A percentile compares a stretch with the other conserved stretches of the same genome.
These are phyloP conservation scores for Struthio camelus DNA, from an alignment of 2,113 vertebrate genomes.

Conservation along the genomic window DNA sequence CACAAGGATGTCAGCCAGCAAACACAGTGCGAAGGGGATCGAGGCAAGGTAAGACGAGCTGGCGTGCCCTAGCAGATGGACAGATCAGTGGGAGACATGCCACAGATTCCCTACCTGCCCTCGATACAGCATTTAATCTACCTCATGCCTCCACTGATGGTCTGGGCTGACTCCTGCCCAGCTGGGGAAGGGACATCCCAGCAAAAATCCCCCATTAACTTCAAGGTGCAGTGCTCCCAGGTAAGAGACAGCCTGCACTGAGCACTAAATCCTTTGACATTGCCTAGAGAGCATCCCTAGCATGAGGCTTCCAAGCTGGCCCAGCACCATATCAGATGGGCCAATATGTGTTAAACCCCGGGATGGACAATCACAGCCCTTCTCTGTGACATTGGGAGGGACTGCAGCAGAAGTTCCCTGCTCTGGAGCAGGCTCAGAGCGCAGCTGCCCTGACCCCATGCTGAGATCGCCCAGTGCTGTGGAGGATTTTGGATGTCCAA, in stretches of 20 bases:
- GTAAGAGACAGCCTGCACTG: not conserved
- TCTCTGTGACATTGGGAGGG: no score
- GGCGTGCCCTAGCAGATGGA: not conserved
- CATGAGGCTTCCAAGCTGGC: no score
- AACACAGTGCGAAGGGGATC: accelerated
- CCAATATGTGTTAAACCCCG: no score
- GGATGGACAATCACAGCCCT: no score
- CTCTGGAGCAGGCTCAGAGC: no score
- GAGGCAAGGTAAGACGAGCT: not conserved
- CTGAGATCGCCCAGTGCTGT: no score
- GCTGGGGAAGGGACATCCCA: not conserved
- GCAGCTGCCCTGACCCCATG: no score
- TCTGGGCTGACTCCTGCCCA: not conserved
- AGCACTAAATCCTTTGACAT: not conserved
- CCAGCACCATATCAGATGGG: no score
- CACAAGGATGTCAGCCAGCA: accelerated
- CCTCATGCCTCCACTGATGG: accelerated
- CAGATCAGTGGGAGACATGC: not conserved
- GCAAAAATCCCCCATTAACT: not conserved
- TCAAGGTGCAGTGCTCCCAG: not conserved
- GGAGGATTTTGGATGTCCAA: not conserved
- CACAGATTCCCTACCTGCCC: not conserved
- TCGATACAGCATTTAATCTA: accelerated
- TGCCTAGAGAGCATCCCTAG: no score
- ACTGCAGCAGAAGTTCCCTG: no score